These are phyloP conservation scores for Ploceus nigricollis DNA, from an alignment of 2,113 vertebrate species.

Conservation along the genomic window DNA sequence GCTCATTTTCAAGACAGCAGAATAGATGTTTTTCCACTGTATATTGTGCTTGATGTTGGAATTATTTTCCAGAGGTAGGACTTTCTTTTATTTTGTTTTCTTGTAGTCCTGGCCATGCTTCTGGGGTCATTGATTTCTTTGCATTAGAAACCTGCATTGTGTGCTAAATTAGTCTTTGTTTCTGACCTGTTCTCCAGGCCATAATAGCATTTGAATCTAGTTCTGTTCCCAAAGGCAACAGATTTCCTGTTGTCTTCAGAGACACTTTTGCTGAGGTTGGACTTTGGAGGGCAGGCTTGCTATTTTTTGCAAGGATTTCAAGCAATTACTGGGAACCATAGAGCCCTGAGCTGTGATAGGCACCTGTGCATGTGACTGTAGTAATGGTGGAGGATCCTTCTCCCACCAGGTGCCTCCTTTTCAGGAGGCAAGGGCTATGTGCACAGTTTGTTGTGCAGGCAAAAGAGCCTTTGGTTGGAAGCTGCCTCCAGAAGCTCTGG, in stretches of 20 bases:
- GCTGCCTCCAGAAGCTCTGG: neutral
- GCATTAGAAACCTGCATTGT: neutral
- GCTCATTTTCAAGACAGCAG: neutral
- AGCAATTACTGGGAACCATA: neutral
- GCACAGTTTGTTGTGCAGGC: neutral
- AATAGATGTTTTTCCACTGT: conserved; percentile 1
- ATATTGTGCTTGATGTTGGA: neutral
- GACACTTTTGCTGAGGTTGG: neutral
- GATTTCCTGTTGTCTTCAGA: neutral
- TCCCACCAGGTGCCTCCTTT: neutral
- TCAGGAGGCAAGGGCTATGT: neutral
- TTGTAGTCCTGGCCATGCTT: neutral
- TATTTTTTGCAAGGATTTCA: neutral
- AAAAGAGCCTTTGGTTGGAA: neutral
- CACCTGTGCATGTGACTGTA: neutral
- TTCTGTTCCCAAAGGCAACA: neutral
- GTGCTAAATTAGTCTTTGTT: neutral
- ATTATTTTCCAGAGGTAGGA: neutral
- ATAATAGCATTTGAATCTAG: neutral
- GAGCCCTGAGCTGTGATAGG: accelerated
- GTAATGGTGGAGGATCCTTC: neutral
- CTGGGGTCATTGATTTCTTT: neutral
- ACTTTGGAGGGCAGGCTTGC: neutral
- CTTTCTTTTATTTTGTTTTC: neutral
- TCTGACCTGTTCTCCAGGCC: neutral